Conservation (phyloP, 2,113 vertebrate species). For the Sprattus sprattus region DNA sequence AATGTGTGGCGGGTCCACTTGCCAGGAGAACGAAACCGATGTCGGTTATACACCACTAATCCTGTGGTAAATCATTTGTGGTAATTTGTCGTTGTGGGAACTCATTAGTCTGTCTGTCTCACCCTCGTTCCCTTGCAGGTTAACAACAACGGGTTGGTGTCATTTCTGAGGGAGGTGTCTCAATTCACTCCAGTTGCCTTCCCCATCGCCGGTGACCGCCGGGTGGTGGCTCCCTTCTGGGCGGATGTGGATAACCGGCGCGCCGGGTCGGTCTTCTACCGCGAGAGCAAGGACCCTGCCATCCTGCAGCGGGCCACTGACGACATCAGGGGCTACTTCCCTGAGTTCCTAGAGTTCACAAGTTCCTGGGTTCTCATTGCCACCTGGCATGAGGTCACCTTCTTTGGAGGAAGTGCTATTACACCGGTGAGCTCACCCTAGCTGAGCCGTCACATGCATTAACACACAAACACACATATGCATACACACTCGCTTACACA, state of each 20-base stretch:
- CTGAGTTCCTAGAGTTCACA: constrained; percentile 79
- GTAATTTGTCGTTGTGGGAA: neutral
- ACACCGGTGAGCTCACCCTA: constrained; percentile 78
- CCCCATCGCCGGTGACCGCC: constrained; percentile 93
- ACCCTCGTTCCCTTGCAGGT: constrained; percentile 71
- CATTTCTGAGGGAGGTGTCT: constrained; percentile 95
- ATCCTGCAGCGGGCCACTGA: constrained; percentile 75
- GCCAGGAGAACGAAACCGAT: neutral
- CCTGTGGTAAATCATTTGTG: neutral
- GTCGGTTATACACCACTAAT: neutral
- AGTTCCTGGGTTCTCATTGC: constrained; percentile 88
- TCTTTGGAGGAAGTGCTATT: constrained; percentile 86
- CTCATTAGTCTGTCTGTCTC: neutral
- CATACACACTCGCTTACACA: neutral
- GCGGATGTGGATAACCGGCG: constrained; percentile 93
- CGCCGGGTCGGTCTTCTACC: constrained; percentile 85
- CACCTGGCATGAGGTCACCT: constrained; percentile 93
- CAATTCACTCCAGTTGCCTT: constrained; percentile 96
- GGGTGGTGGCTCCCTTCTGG: constrained; percentile 95
- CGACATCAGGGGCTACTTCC: constrained; percentile 82
- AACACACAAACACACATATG: neutral
- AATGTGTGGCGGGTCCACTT: neutral
- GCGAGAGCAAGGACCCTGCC: constrained; percentile 78
- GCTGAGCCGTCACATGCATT: neutral
- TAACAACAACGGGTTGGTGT: constrained; percentile 97